Evolutionary conservation across 2,888 invertebrate species (phyloP).

Genomic region (Ceriagrion tenellum): DNA sequence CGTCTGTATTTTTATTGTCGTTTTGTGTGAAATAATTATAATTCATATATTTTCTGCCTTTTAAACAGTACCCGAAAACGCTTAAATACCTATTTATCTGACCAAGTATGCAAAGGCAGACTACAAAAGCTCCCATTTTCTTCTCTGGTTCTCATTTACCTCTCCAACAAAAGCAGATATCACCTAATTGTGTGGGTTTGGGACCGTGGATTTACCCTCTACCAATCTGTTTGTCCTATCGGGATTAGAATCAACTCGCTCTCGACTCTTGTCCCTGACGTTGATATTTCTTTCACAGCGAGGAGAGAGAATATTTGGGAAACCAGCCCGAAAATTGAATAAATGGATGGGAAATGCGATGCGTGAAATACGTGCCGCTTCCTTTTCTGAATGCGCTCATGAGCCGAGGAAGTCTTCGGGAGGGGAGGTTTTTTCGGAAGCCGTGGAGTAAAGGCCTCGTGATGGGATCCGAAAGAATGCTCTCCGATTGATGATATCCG

Average conservation of each 20-base stretch:
- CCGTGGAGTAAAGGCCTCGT: not conserved
- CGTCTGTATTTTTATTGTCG: too few relatives aligned
- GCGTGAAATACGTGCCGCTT: slow-evolving; percentile 30
- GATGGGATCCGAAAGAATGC: not conserved
- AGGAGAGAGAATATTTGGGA: not conserved
- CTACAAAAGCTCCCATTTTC: too few relatives aligned
- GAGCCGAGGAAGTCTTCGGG: not conserved
- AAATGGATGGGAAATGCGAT: not conserved
- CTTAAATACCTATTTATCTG: too few relatives aligned
- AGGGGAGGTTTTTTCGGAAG: not conserved
- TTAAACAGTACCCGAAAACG: too few relatives aligned
- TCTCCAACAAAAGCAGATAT: not conserved
- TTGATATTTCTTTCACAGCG: not conserved
- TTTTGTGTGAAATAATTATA: too few relatives aligned
- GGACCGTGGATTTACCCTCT: not conserved
- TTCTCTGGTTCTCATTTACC: too few relatives aligned
- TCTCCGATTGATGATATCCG: slow-evolving; percentile 2
- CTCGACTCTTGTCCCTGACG: not conserved
- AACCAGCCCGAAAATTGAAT: not conserved
- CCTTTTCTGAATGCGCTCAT: not conserved
- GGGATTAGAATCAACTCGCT: not conserved
- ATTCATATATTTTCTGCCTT: too few relatives aligned
- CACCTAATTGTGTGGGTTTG: not conserved
- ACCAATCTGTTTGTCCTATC: not conserved
- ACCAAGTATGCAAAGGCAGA: too few relatives aligned